Evolutionary conservation across 2,888 invertebrate genomes (phyloP).

Genomic region (Agrotis puta): DNA sequence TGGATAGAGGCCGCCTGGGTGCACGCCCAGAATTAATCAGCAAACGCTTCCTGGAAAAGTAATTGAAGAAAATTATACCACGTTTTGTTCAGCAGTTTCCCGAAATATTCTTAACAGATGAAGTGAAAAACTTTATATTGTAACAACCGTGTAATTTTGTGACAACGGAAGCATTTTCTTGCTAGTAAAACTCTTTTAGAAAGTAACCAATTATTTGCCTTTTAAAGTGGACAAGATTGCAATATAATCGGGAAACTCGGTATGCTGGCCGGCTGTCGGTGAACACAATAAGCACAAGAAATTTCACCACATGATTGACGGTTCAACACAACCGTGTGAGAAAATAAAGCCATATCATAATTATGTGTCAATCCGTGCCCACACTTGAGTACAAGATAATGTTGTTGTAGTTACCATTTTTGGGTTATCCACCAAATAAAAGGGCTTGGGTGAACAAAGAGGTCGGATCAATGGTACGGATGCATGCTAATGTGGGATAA

Average conservation of each 20-base stretch:
- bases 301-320: slow-evolving; percentile 47
- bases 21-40: slow-evolving; percentile 54
- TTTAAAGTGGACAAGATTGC: slow-evolving; percentile 45
- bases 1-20: slow-evolving; percentile 30
- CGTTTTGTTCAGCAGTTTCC: background rate
- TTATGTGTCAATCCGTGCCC: slow-evolving; percentile 53
- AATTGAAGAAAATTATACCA: slow-evolving; percentile 2
- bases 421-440: slow-evolving; percentile 71
- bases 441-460: slow-evolving; percentile 81
- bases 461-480: slow-evolving; percentile 86
- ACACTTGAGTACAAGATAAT: slow-evolving; percentile 64
- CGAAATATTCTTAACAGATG: background rate
- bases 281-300: slow-evolving; percentile 43
- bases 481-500: slow-evolving; percentile 88
- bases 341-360: slow-evolving; percentile 52
- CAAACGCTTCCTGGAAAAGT: slow-evolving; percentile 36
- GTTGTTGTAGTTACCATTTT: slow-evolving; percentile 69
- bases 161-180: slow-evolving; percentile 27
- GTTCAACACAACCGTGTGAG: slow-evolving; percentile 32
- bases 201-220: slow-evolving; percentile 48
- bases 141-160: slow-evolving; percentile 28
- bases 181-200: slow-evolving; percentile 38
- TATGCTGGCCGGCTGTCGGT: slow-evolving; percentile 33
- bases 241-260: slow-evolving; percentile 56
- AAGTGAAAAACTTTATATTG: background rate